A percentile compares a stretch with the other conserved stretches of the same genome.
Conservation (phyloP, 2,797 vertebrate species). For the Cuniculus paca region DNA sequence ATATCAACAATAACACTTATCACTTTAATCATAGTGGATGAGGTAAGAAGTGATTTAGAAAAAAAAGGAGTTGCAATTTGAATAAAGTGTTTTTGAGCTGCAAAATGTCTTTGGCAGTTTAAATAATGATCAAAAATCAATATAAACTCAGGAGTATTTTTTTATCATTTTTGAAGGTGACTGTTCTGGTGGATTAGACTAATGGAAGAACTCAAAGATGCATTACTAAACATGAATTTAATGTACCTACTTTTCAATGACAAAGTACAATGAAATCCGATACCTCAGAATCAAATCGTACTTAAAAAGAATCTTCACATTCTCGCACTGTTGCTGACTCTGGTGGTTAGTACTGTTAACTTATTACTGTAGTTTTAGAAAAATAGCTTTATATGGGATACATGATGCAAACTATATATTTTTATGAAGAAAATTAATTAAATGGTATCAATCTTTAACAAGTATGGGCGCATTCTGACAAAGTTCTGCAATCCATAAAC, state of each 20-base stretch:
- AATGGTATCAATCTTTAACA: neutral
- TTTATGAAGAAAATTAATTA: conserved; percentile 15
- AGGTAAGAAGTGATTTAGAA: conserved; percentile 75
- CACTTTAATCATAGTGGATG: conserved; percentile 38
- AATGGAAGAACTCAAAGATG: neutral
- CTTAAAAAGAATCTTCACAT: neutral
- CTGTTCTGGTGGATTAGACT: neutral
- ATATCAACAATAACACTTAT: conserved; percentile 74
- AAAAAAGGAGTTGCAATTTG: conserved; percentile 72
- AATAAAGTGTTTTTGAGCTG: conserved; percentile 72
- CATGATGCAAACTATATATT: neutral
- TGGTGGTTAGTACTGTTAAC: neutral
- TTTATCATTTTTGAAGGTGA: conserved; percentile 78
- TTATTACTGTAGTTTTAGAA: conserved; percentile 34
- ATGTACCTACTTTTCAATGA: conserved; percentile 30
- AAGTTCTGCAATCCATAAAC: conserved; percentile 4
- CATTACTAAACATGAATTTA: conserved; percentile 42
- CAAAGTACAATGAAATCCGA: neutral
- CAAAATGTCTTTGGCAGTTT: conserved; percentile 60
- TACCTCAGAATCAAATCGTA: neutral
- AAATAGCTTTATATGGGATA: neutral
- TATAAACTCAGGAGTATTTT: conserved; percentile 64
- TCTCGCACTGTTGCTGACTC: neutral
- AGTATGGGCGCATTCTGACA: neutral
- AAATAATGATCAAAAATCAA: conserved; percentile 80